Conservation (phyloP, 2,113 vertebrate species). For the Talpa occidentalis region DNA sequence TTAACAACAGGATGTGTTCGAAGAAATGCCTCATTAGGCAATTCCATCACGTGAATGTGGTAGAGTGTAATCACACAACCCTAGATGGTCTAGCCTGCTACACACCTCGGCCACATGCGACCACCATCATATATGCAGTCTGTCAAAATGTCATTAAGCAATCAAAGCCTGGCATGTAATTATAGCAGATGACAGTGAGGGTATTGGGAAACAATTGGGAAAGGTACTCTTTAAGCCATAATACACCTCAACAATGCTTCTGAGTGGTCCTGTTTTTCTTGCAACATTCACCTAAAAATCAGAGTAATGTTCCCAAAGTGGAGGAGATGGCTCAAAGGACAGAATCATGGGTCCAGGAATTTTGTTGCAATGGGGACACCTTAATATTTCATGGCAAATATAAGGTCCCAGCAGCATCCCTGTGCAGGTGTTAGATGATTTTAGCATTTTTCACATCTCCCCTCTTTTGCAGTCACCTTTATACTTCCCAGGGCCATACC, state of each 20-base stretch:
- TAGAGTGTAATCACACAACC: no score
- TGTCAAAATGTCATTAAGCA: no score
- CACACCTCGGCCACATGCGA: no score
- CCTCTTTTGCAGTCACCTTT: background rate
- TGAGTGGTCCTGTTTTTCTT: background rate
- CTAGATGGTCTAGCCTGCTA: no score
- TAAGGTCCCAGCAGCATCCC: background rate
- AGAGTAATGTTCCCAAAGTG: background rate
- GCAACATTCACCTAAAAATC: constrained; percentile 5
- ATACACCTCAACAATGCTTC: background rate
- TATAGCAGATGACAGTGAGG: background rate
- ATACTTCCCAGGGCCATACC: background rate
- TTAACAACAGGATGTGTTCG: no score
- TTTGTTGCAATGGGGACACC: background rate
- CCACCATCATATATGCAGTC: no score
- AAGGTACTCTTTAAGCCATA: background rate
- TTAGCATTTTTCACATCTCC: background rate
- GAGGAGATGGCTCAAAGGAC: background rate
- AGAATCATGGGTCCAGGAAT: background rate
- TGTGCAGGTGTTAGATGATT: no score
- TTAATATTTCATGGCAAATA: background rate
- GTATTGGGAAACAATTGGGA: background rate
- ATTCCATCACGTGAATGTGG: no score
- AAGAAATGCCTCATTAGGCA: no score
- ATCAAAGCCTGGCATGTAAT: background rate